Conservation (phyloP, 2,113 vertebrate species). For the Paratilapia polleni region DNA sequence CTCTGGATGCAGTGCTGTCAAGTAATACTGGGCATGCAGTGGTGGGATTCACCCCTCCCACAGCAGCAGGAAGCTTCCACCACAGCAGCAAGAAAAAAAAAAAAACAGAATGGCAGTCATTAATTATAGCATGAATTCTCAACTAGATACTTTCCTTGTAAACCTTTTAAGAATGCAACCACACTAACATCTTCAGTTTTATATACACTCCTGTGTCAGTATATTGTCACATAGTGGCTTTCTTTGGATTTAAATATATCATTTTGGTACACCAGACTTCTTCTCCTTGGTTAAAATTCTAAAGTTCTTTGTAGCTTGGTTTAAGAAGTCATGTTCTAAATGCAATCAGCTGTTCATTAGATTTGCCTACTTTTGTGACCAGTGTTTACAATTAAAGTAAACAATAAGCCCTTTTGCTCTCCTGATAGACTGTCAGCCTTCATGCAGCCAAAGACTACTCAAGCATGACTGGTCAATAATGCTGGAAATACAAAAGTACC, state of each 20-base stretch:
- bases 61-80: slow-evolving; percentile 49
- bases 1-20: slow-evolving; percentile 52
- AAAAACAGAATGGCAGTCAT: not conserved
- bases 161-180: not conserved
- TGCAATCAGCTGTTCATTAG: not conserved
- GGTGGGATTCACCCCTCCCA: slow-evolving; percentile 58
- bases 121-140: not conserved
- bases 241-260: not conserved
- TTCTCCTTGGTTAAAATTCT: not conserved
- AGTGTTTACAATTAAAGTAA: not conserved
- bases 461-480: not conserved
- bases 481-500: not conserved
- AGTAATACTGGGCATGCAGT: slow-evolving; percentile 48
- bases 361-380: not conserved
- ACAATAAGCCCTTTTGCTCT: not conserved
- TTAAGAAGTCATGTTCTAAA: not conserved
- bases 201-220: not conserved
- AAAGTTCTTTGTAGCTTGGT: not conserved
- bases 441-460: not conserved
- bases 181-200: not conserved
- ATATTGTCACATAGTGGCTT: not conserved
- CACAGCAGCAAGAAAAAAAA: not conserved
- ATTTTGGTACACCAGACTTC: not conserved
- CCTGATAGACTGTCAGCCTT: not conserved
- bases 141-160: not conserved